Evolutionary conservation across 1,140 invertebrate genomes (phyloP), one percentile per base, ranked within the genome.

Genomic region (Drosophila nannoptera): DNA sequence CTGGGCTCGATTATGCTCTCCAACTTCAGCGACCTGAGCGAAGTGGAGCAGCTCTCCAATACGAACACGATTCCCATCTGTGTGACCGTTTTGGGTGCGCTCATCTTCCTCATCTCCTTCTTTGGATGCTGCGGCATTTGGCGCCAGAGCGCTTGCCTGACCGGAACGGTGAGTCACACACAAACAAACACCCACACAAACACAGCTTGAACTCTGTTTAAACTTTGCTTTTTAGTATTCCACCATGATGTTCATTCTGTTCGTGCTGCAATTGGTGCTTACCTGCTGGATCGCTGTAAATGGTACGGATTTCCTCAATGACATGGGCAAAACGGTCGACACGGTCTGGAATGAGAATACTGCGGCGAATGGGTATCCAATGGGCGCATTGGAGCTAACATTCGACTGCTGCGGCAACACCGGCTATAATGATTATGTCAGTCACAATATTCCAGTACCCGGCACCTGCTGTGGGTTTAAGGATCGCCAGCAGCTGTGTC

Each of bases 101-200:
- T 95, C 36, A 93, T 95, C 58, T 95, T 96, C 78, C 60, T 95
- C 4, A 92, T 96, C 45, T 93, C 94, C 9, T 96, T 95, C 91
- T 94, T 96, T 78, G 95, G 95, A 75, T 97, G 95, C 89, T 96
- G 94, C 75, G 95, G 95, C 35, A 94, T 95, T 1, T 93, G 95
- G 67, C 92, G 93, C 63, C 95, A 96, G 87, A 95, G 93, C 78
- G 92, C 93, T 69, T 96, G 94, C 88, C 95, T 96, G 93, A 91
- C 94, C 7, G 91, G 94, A 73, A 94, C 94, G 70, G 94, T 95
- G 89, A 91, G 91, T 22, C 22, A 22, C 3, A 22, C 22, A 22
- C 22, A 22, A 22, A 22, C 22, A 22, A 22, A 22, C 22, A 22
- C 22, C 22, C 22, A 22, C 22, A 22, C 22, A 22, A 22, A 22